Evolutionary conservation across 2,888 invertebrate genomes (phyloP).

Genomic region (Gortyna flavago): DNA sequence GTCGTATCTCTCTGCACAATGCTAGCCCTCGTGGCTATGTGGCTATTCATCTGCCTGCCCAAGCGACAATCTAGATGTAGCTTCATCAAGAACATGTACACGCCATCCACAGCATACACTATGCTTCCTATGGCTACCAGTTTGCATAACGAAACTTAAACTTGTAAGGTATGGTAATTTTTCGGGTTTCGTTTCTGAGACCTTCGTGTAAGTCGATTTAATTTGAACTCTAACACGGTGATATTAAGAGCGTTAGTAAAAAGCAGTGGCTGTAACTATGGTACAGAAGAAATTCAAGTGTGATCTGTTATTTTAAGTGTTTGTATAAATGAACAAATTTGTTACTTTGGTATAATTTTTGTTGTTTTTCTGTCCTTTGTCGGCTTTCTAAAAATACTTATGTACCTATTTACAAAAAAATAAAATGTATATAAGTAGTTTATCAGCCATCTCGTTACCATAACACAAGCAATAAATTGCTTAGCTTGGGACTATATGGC

Average conservation of each 20-base stretch:
- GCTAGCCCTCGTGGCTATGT: slow-evolving; percentile 76
- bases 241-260: background rate
- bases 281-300: background rate
- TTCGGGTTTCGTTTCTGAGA: no score
- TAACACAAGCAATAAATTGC: no score
- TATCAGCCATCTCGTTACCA: no score
- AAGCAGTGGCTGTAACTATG: background rate
- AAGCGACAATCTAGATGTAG: slow-evolving; percentile 70
- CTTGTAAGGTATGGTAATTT: slow-evolving; percentile 18
- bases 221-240: background rate
- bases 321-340: slow-evolving; percentile 45
- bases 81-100: slow-evolving; percentile 70
- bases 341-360: slow-evolving; percentile 40
- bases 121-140: slow-evolving; percentile 73
- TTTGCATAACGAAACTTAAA: slow-evolving; percentile 24
- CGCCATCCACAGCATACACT: slow-evolving; percentile 74
- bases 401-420: no score
- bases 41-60: slow-evolving; percentile 82
- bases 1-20: slow-evolving; percentile 73
- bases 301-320: slow-evolving; percentile 26
- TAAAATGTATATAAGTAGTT: no score
- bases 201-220: background rate
- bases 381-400: no score
- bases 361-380: background rate
- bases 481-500: no score